phyloP scores from a whole-genome alignment of 2,888 invertebrate genomes.

The Acanthosepion lycidas region DNA sequence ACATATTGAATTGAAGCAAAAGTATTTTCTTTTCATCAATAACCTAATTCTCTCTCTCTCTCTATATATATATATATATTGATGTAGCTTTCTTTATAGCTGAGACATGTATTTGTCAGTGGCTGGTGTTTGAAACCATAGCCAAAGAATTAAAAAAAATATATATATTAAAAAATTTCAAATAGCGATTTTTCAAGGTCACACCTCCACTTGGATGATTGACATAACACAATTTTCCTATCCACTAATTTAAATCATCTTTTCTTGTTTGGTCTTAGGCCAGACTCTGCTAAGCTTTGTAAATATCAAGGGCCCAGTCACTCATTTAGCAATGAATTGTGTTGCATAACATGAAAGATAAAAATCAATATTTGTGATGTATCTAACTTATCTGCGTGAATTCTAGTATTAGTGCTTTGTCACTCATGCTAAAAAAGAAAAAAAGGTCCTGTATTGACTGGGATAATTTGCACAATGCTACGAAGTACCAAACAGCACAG shows the following conservation, averaged over 20 bases:
- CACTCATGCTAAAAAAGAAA: not conserved
- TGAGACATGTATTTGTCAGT: not conserved
- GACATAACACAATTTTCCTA: too few relatives aligned
- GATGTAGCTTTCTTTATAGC: not conserved
- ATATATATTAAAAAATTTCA: too few relatives aligned
- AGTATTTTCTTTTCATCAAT: not conserved
- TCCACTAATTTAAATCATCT: too few relatives aligned
- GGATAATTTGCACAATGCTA: constrained; percentile 15
- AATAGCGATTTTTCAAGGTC: too few relatives aligned
- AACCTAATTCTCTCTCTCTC: too few relatives aligned
- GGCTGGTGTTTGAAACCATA: not conserved
- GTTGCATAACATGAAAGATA: not conserved
- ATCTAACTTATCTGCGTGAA: not conserved
- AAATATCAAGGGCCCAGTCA: not conserved
- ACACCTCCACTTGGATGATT: too few relatives aligned
- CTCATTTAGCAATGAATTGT: not conserved
- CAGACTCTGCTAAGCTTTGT: not conserved
- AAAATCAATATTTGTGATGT: not conserved
- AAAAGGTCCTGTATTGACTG: not conserved
- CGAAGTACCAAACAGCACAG: not conserved
- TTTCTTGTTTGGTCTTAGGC: not conserved
- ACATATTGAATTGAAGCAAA: not conserved
- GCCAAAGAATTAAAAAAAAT: not conserved
- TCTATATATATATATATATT: too few relatives aligned
- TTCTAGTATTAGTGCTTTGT: not conserved